A percentile compares a stretch with the other conserved stretches of the same genome.
phyloP scores from a whole-genome alignment of 2,888 invertebrate genomes.

The Harpalus rubripes region DNA sequence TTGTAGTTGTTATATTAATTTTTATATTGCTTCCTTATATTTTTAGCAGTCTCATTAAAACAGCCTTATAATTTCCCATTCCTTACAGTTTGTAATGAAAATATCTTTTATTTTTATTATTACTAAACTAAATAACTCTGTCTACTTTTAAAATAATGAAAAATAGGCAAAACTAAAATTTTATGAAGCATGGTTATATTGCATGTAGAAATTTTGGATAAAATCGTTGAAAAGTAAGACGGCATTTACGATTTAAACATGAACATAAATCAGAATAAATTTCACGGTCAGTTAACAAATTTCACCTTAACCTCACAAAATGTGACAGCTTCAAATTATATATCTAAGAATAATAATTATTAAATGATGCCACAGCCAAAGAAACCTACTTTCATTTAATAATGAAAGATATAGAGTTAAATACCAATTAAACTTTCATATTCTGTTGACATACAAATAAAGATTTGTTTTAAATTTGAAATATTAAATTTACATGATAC shows the following conservation, averaged over 20 bases:
- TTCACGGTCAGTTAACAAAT: conserved; percentile 29
- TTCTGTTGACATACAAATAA: neutral
- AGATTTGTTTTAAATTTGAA: too few species aligned
- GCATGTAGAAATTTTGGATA: neutral
- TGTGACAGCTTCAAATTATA: conserved; percentile 7
- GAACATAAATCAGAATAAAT: conserved; percentile 25
- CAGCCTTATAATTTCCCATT: too few species aligned
- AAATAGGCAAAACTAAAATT: neutral
- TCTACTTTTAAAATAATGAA: too few species aligned
- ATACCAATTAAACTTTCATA: conserved; percentile 21
- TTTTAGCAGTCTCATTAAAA: too few species aligned
- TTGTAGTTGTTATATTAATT: too few species aligned
- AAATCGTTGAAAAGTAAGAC: neutral
- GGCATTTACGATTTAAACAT: neutral
- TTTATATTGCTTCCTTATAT: too few species aligned
- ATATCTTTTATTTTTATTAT: too few species aligned
- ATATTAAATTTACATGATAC: too few species aligned
- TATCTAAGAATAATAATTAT: conserved; percentile 13
- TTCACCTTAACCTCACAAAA: conserved; percentile 44
- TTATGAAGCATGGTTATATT: neutral
- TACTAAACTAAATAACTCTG: too few species aligned
- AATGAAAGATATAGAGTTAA: conserved; percentile 21
- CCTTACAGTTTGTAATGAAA: too few species aligned
- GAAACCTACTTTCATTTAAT: conserved; percentile 34
- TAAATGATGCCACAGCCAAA: conserved; percentile 2